Percentiles rank a stretch among this genome's conserved stretches.
phyloP scores from a whole-genome alignment of 2,888 invertebrate genomes.

The Omphaloscelis lunosa region DNA sequence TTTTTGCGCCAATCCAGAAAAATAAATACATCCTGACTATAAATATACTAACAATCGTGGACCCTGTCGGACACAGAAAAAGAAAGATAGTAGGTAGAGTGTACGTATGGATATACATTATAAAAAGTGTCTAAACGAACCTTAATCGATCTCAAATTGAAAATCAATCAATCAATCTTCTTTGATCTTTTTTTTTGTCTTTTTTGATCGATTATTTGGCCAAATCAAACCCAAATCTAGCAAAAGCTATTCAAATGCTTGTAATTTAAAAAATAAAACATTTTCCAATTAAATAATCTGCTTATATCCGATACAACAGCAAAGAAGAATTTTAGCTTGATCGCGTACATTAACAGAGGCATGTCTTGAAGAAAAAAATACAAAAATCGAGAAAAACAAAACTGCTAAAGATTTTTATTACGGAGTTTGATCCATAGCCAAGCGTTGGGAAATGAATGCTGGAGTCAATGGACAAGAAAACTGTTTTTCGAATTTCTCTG shows the following conservation, averaged over 20 bases:
- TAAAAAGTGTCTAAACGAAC: background rate
- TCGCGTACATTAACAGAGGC: slow-evolving; percentile 25
- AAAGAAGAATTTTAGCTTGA: slow-evolving; percentile 25
- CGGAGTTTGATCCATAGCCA: slow-evolving; percentile 52
- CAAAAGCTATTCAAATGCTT: background rate
- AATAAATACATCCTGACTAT: no score
- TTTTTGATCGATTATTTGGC: no score
- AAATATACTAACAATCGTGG: no score
- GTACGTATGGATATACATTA: no score
- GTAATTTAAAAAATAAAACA: background rate
- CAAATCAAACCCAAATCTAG: background rate
- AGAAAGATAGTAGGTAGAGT: no score
- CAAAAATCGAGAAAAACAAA: slow-evolving; percentile 21
- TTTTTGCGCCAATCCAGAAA: no score
- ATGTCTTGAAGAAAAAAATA: slow-evolving; percentile 21
- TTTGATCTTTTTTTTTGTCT: no score
- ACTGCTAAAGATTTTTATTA: slow-evolving; percentile 41
- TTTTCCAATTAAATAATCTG: slow-evolving; percentile 6
- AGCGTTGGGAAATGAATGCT: slow-evolving; percentile 39
- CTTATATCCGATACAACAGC: slow-evolving; percentile 10
- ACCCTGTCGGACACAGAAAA: no score
- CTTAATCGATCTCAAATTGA: no score
- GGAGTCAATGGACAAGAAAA: slow-evolving; percentile 50
- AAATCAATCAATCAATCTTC: no score
- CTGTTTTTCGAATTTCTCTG: slow-evolving; percentile 35